Percentiles rank a stretch among this genome's conserved stretches.
Conservation (phyloP, 92 coral and sea anemone species). For the Isaurus tuberculatus region DNA sequence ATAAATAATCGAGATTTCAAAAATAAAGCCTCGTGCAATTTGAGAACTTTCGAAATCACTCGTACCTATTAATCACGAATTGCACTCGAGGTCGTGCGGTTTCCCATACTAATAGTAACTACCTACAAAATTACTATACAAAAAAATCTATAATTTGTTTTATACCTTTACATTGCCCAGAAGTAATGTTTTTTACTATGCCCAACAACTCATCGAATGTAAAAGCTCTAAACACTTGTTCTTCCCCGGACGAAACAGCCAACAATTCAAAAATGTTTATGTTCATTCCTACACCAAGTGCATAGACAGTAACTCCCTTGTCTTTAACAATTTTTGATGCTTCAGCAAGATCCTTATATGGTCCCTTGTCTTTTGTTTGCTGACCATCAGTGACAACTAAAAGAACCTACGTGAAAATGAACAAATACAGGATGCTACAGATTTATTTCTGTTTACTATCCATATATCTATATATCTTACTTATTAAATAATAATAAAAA, state of each 20-base stretch:
- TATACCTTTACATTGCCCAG: constrained; percentile 38
- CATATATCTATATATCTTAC: too few relatives aligned
- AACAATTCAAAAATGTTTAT: constrained; percentile 55
- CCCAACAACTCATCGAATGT: constrained; percentile 28
- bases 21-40: too few relatives aligned
- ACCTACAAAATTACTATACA: background rate
- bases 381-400: constrained; percentile 41
- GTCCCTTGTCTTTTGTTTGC: constrained; percentile 35
- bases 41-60: too few relatives aligned
- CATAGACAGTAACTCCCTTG: constrained; percentile 58
- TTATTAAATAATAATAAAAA: too few relatives aligned
- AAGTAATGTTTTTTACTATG: constrained; percentile 25
- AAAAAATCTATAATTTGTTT: background rate
- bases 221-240: constrained; percentile 36
- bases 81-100: too few relatives aligned
- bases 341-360: background rate
- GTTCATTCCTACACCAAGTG: constrained; percentile 74
- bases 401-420: constrained; percentile 17
- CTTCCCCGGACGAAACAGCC: constrained; percentile 61
- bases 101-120: too few relatives aligned
- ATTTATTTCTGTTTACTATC: too few relatives aligned
- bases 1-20: too few relatives aligned
- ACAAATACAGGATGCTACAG: background rate
- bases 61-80: too few relatives aligned
- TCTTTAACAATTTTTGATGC: constrained; percentile 19